Evolutionary conservation across 2,797 vertebrate genomes (phyloP).

Genomic region (Clamator glandarius): DNA sequence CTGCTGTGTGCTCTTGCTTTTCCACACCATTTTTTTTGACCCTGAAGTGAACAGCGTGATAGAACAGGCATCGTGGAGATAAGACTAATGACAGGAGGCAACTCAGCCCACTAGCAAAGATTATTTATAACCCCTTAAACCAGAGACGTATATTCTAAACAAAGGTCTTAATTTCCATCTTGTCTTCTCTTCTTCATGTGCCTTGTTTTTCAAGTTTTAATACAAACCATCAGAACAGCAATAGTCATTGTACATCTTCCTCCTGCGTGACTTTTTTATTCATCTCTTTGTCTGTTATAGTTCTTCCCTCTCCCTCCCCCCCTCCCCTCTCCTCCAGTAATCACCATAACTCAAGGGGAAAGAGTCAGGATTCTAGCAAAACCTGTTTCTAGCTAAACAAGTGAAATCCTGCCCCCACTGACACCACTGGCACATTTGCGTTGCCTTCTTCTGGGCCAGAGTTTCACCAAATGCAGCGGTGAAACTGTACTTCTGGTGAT

Average conservation of each 20-base stretch:
- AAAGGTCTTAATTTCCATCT: not conserved
- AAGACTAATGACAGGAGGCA: slow-evolving; percentile 8
- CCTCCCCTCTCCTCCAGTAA: slow-evolving; percentile 25
- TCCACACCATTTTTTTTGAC: slow-evolving; percentile 1
- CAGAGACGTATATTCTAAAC: not conserved
- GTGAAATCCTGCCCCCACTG: slow-evolving; percentile 44
- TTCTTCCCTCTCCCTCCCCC: not conserved
- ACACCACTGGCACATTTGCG: not conserved
- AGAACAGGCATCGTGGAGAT: slow-evolving; percentile 31
- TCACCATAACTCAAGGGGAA: slow-evolving; percentile 16
- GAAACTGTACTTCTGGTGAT: not conserved
- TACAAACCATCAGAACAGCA: not conserved
- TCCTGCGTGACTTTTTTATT: not conserved
- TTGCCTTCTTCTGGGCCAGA: not conserved
- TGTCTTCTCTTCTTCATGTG: not conserved
- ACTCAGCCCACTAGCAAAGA: not conserved
- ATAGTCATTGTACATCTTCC: not conserved
- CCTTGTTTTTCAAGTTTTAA: not conserved
- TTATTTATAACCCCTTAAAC: slow-evolving; percentile 22
- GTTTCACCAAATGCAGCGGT: not conserved
- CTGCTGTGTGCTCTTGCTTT: not conserved
- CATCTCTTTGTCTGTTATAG: not conserved
- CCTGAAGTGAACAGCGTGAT: slow-evolving; percentile 8
- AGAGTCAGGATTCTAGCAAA: slow-evolving; percentile 48
- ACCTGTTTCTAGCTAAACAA: slow-evolving; percentile 47